Base-by-base conservation (phyloP, 2,888 invertebrate species). In the Hoplodrina ambigua region DNA sequence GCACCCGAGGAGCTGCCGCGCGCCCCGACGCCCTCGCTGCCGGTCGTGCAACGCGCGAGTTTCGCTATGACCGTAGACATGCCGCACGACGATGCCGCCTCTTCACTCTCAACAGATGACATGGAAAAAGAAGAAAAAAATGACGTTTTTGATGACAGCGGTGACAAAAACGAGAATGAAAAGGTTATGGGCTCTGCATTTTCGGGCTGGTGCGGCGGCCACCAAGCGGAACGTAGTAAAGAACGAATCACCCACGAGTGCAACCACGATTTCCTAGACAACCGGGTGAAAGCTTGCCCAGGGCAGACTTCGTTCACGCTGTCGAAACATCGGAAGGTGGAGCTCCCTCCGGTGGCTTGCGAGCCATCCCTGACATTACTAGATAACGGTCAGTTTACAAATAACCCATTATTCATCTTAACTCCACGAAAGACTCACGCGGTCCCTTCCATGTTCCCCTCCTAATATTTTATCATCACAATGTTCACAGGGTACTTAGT, bases 291-390 rank as follows among this genome's bases (percentile, higher is more conserved):
- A 83, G 88, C 93, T 63, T 89, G 92, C 66, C 92, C 94, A 62
- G 94, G 92, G 66, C 94, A 94, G 84, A 93, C 96, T 54, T 95
- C 96, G 63, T 97, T 97, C 89, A 97, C 97, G 53, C 87, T 97
- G 74, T 96, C 96, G 72, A 96, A 96, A 83, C 97, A 97, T 89
- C 92, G 96, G 80, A 97, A 96, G 89, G 97, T 97, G 78, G 97
- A 97, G 85, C 92, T 97, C 71, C 94, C 96, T 63, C 96, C 97
- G 30, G 94, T 94, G 68, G 89, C 88, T 66, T 88, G 90, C 72
- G 94, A 94, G 74, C 87, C 92, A 17, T 87, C 93, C 19, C 91
- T 94, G 72, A 87, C 87, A 56, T 87, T 94, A 72, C 88, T 94
- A 78, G 93, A 94, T 80, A 88, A 90, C 85, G 95, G 95, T 96